Conservation (phyloP, 2,888 invertebrate species). For the Drosophila barbarae region DNA sequence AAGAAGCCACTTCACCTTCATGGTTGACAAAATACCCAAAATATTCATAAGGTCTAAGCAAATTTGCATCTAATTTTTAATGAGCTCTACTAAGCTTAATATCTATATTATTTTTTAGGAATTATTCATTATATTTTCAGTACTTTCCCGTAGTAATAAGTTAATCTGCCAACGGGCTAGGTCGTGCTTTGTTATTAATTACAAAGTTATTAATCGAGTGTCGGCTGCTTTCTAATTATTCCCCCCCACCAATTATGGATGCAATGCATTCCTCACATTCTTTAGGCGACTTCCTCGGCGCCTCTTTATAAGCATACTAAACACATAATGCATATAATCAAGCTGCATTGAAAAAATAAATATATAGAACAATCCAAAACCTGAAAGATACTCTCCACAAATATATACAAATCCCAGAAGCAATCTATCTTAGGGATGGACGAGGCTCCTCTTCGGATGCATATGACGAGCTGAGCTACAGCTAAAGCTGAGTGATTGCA, state of each 20-base stretch:
- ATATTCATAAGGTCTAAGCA: slow-evolving; percentile 18
- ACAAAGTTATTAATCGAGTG: slow-evolving; percentile 13
- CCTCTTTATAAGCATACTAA: slow-evolving; percentile 17
- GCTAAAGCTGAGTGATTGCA: slow-evolving; percentile 20
- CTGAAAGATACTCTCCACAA: too few species aligned
- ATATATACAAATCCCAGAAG: neutral
- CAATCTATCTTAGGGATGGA: slow-evolving; percentile 5
- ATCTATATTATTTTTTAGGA: slow-evolving; percentile 57
- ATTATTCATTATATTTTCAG: neutral
- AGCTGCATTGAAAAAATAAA: neutral
- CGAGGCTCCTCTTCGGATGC: slow-evolving; percentile 14
- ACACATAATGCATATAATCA: slow-evolving; percentile 1
- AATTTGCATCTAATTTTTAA: slow-evolving; percentile 51
- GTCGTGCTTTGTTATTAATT: slow-evolving; percentile 6
- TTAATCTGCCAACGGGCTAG: slow-evolving; percentile 2
- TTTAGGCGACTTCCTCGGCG: slow-evolving; percentile 19
- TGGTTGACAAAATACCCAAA: slow-evolving; percentile 63
- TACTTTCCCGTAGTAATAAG: slow-evolving; percentile 6
- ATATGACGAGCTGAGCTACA: neutral
- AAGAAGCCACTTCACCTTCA: slow-evolving; percentile 58
- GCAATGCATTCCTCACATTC: slow-evolving; percentile 28
- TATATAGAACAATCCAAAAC: too few species aligned
- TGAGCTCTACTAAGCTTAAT: slow-evolving; percentile 60
- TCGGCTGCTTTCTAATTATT: slow-evolving; percentile 34
- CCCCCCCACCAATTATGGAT: slow-evolving; percentile 22